Evolutionary conservation across 2,797 vertebrate species (phyloP).

Genomic region (Lindbergichthys nudifrons): DNA sequence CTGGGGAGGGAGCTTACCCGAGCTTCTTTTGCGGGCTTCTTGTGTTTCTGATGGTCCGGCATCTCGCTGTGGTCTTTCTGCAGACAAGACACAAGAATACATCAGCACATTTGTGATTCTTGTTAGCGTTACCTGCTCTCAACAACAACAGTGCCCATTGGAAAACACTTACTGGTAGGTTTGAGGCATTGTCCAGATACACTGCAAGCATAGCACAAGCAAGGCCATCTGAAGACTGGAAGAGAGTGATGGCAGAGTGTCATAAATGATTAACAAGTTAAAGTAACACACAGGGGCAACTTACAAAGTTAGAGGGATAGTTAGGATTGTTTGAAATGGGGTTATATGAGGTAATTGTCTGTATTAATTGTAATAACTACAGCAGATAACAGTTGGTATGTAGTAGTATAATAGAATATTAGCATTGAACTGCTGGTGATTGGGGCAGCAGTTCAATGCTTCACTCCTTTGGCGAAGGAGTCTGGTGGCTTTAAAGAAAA

Average conservation of each 20-base stretch:
- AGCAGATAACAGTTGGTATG: too few species aligned
- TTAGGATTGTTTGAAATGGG: too few species aligned
- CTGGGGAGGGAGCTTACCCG: slow-evolving; percentile 79
- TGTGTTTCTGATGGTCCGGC: slow-evolving; percentile 85
- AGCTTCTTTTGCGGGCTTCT: slow-evolving; percentile 82
- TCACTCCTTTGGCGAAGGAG: too few species aligned
- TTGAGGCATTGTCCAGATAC: slow-evolving; percentile 92
- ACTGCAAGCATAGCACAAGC: slow-evolving; percentile 93
- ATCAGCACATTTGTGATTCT: background rate
- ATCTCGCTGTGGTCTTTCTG: slow-evolving; percentile 93
- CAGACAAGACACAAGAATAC: slow-evolving; percentile 33
- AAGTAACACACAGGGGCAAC: too few species aligned
- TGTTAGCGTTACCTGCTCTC: background rate
- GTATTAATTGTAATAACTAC: too few species aligned
- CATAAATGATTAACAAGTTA: background rate
- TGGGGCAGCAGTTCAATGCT: too few species aligned
- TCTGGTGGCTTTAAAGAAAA: too few species aligned
- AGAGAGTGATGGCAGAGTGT: slow-evolving; percentile 12
- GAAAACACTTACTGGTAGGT: slow-evolving; percentile 90
- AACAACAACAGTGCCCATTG: too few species aligned
- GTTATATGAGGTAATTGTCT: too few species aligned
- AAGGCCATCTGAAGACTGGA: slow-evolving; percentile 83
- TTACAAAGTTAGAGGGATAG: too few species aligned
- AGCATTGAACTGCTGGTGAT: too few species aligned
- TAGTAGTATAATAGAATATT: too few species aligned